Evolutionary conservation across 2,113 vertebrate species (phyloP).

Genomic region (Shinisaurus crocodilurus): DNA sequence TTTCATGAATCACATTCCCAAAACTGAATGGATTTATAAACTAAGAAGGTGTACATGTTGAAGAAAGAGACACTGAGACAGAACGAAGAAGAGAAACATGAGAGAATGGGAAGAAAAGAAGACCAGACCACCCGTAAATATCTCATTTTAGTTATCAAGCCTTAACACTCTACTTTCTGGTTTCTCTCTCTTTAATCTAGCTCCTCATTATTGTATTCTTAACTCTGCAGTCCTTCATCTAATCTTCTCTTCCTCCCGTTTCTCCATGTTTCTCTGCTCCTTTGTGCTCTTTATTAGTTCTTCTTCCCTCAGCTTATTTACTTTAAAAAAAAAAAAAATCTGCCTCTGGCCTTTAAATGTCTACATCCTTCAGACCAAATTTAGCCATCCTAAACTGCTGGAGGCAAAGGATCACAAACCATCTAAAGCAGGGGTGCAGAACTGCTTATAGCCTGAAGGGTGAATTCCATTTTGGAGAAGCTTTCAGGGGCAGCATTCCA

Average conservation of each 20-base stretch:
- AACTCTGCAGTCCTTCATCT: neutral
- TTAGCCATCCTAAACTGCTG: too few relatives aligned
- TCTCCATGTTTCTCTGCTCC: neutral
- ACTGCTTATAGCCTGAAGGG: too few relatives aligned
- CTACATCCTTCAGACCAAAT: too few relatives aligned
- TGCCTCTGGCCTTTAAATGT: neutral
- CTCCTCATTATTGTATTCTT: neutral
- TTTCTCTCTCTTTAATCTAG: neutral
- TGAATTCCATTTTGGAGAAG: too few relatives aligned
- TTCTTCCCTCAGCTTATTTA: neutral
- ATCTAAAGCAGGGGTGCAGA: too few relatives aligned
- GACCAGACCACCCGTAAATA: neutral
- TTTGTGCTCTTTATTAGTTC: neutral
- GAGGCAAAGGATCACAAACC: too few relatives aligned
- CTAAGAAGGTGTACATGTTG: neutral
- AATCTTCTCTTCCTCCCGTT: neutral
- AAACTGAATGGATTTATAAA: conserved; percentile 29
- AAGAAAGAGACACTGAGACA: neutral
- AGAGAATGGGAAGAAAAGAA: neutral
- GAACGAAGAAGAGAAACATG: neutral
- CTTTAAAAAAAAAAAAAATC: neutral
- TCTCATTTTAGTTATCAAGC: neutral
- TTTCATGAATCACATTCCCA: conserved; percentile 39
- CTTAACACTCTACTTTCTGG: neutral
- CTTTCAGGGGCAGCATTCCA: too few relatives aligned